Conservation (phyloP, 2,797 vertebrate species). For the Coreius guichenoti region DNA sequence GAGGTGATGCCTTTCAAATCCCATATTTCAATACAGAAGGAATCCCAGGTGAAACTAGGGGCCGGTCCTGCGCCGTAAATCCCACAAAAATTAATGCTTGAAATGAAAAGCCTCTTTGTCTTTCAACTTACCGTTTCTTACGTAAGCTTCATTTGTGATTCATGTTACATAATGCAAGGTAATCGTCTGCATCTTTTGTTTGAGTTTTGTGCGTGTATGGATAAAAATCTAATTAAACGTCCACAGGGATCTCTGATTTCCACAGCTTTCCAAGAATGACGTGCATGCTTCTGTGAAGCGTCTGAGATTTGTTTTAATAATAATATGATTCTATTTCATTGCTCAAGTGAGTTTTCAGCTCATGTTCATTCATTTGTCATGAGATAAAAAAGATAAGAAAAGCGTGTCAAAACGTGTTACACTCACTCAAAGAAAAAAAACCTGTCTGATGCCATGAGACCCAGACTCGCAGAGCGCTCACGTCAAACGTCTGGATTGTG, state of each 20-base stretch:
- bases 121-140: constrained; percentile 9
- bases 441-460: neutral
- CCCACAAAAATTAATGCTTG: neutral
- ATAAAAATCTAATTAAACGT: constrained; percentile 28
- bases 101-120: constrained; percentile 37
- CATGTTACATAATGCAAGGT: neutral
- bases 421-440: neutral
- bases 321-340: neutral
- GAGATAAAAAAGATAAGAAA: neutral
- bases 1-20: constrained; percentile 8
- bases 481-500: constrained; percentile 39
- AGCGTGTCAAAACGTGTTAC: constrained; percentile 11
- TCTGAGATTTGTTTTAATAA: constrained; percentile 21
- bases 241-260: neutral
- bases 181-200: constrained; percentile 17
- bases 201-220: neutral
- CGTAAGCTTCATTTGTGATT: constrained; percentile 13
- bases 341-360: neutral
- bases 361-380: neutral
- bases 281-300: neutral
- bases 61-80: neutral
- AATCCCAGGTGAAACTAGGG: constrained; percentile 12
- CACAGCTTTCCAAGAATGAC: constrained; percentile 24
- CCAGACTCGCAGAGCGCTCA: constrained; percentile 29
- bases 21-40: neutral